Evolutionary conservation across 1,140 invertebrate genomes (phyloP).

Genomic region (Macrobrachium rosenbergii): DNA sequence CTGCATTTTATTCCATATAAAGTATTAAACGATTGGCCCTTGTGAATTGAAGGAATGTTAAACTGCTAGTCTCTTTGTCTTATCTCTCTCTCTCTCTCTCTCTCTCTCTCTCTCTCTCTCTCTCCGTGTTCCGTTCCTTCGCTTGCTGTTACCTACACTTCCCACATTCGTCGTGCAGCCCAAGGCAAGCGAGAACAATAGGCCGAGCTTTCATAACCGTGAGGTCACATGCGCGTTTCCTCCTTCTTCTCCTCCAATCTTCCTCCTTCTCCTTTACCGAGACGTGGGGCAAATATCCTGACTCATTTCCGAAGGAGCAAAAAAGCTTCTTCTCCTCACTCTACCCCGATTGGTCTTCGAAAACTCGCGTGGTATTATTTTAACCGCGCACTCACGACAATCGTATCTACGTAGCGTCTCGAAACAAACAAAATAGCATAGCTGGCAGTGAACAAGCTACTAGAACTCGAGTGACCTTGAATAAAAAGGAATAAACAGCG

Average conservation of each 20-base stretch:
- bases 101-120: conserved; percentile 6
- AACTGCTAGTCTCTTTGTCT: not conserved
- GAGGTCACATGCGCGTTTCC: not conserved
- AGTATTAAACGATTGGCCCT: not conserved
- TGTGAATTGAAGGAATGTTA: not conserved
- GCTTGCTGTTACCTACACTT: too few species aligned
- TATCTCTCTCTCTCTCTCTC: conserved; percentile 1
- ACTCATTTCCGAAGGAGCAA: not conserved
- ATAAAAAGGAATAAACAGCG: too few species aligned
- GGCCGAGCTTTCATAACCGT: too few species aligned
- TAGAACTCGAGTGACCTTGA: too few species aligned
- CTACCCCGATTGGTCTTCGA: too few species aligned
- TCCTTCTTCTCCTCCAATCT: not conserved
- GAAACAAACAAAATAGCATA: too few species aligned
- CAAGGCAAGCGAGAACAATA: too few species aligned
- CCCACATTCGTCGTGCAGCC: too few species aligned
- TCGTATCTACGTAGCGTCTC: too few species aligned
- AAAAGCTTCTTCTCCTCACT: not conserved
- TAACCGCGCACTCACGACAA: too few species aligned
- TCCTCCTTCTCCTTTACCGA: not conserved
- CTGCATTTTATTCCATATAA: not conserved
- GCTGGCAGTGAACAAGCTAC: too few species aligned
- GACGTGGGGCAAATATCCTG: not conserved
- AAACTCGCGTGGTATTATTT: too few species aligned
- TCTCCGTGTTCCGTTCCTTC: not conserved